phyloP scores from a whole-genome alignment of 2,888 invertebrate species.

The Spodoptera picta region DNA sequence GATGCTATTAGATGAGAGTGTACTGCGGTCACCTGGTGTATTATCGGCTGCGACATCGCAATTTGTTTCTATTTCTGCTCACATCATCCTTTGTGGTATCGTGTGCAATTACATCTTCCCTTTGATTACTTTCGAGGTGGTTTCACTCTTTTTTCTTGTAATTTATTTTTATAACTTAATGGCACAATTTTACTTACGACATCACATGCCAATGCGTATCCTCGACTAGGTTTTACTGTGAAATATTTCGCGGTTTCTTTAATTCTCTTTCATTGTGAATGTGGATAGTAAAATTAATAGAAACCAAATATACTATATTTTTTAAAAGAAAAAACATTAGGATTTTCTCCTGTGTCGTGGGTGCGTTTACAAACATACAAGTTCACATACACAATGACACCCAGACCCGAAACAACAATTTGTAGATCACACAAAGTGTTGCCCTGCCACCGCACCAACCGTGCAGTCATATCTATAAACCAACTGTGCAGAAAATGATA shows the following conservation, averaged over 20 bases:
- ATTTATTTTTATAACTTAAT: slow-evolving; percentile 74
- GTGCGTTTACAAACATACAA: too few species aligned
- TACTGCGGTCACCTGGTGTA: slow-evolving; percentile 69
- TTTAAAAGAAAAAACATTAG: too few species aligned
- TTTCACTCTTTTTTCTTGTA: slow-evolving; percentile 57
- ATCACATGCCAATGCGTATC: slow-evolving; percentile 9
- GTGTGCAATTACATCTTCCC: slow-evolving; percentile 73
- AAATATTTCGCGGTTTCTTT: slow-evolving; percentile 32
- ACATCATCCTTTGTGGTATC: slow-evolving; percentile 74
- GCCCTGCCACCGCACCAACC: too few species aligned
- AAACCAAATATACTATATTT: too few species aligned
- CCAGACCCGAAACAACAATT: too few species aligned
- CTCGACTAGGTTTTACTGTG: slow-evolving; percentile 12
- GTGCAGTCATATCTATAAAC: too few species aligned
- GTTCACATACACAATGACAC: too few species aligned
- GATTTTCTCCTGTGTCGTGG: too few species aligned
- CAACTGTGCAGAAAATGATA: too few species aligned
- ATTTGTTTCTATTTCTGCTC: slow-evolving; percentile 80
- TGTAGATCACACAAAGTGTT: too few species aligned
- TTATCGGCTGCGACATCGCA: slow-evolving; percentile 78
- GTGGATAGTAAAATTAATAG: too few species aligned
- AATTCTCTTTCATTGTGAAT: too few species aligned
- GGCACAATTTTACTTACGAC: slow-evolving; percentile 52
- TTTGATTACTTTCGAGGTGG: slow-evolving; percentile 71
- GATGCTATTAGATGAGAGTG: slow-evolving; percentile 54